Evolutionary conservation across 2,113 vertebrate genomes (phyloP).

Genomic region (Perca flavescens): DNA sequence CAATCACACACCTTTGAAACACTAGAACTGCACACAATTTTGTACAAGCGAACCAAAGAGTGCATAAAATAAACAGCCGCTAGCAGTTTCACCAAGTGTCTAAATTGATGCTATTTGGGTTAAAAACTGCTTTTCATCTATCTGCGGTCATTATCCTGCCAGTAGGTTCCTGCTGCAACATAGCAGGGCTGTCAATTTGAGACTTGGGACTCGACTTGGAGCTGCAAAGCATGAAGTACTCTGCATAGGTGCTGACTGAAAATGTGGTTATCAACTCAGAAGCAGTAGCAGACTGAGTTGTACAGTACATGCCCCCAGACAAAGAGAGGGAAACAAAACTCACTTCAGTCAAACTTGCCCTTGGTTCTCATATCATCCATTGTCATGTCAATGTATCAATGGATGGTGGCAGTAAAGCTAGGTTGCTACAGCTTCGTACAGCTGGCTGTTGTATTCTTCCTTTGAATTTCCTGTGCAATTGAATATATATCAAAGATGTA

Average conservation of each 20-base stretch:
- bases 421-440: background rate
- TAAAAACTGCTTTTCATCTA: too few relatives aligned
- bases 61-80: conserved; percentile 2
- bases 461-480: conserved; percentile 10
- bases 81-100: too few relatives aligned
- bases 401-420: conserved; percentile 2
- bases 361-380: background rate
- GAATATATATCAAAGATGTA: background rate
- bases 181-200: background rate
- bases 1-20: background rate
- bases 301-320: conserved; percentile 1
- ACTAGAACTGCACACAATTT: background rate
- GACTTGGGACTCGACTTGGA: too few relatives aligned
- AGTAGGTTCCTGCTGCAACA: too few relatives aligned
- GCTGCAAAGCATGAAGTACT: background rate
- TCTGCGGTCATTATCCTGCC: too few relatives aligned
- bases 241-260: background rate
- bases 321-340: conserved; percentile 9
- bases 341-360: conserved; percentile 4
- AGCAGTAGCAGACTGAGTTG: background rate
- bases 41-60: background rate
- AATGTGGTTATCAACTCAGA: conserved; percentile 8
- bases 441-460: background rate
- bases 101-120: too few relatives aligned
- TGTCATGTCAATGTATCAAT: conserved; percentile 3